Conservation (phyloP, 2,888 invertebrate species). For the Drosophila anomelani region DNA sequence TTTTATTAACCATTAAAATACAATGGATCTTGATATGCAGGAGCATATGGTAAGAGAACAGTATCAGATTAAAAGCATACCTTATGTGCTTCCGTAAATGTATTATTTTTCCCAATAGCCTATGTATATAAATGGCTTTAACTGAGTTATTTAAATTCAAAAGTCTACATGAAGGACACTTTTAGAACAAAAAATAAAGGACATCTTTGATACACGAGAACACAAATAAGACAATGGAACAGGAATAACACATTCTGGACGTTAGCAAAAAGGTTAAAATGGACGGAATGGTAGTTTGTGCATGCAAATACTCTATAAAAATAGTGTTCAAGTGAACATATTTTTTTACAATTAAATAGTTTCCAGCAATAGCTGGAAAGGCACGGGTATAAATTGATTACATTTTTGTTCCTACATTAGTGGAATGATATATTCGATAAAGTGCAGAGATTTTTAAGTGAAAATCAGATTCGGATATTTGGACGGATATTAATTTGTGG, state of each 20-base stretch:
- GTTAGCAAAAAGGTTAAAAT: background rate
- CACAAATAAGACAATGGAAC: background rate
- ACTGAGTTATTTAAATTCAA: background rate
- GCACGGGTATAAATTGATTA: constrained; percentile 3
- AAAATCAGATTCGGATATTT: constrained; percentile 2
- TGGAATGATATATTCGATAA: constrained; percentile 7
- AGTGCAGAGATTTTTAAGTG: background rate
- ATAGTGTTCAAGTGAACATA: background rate
- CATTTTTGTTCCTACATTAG: constrained; percentile 1
- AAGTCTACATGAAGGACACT: background rate
- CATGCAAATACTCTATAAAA: background rate
- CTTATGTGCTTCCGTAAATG: background rate
- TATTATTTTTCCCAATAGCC: background rate
- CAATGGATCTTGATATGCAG: constrained; percentile 1
- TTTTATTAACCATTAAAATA: constrained; percentile 13
- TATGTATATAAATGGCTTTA: background rate
- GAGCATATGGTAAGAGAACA: background rate
- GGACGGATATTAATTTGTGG: constrained; percentile 1
- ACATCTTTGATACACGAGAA: background rate
- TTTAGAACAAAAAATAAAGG: background rate
- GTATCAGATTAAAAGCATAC: background rate
- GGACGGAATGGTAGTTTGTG: constrained; percentile 4
- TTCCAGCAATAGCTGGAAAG: background rate
- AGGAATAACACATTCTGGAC: background rate
- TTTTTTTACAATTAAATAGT: background rate